Base-by-base conservation (phyloP, 2,888 invertebrate genomes). In the Schizotus pectinicornis region DNA sequence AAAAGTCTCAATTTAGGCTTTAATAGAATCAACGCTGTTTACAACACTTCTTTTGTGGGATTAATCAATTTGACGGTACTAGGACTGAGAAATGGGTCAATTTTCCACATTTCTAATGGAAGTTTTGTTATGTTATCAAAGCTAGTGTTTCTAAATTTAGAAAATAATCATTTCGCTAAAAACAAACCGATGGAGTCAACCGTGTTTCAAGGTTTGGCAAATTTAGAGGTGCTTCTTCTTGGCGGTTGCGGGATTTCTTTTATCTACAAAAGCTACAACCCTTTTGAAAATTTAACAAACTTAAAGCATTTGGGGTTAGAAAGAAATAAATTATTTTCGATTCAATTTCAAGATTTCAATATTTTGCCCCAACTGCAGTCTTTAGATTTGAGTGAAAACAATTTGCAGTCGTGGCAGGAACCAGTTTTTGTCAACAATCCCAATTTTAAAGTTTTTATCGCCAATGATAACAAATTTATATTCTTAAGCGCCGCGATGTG, bases 401-500 rank as follows among this genome's bases (percentile, higher is more conserved):
- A 80, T 6, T 63, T 86, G 3, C 74, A 81, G 52, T 75, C 83
- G 0, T 86, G 86, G 86, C 80, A 83, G 74, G 75, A 77, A 31
- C 79, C 81, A 1, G 59, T 86, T 47, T 85, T 86, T 64, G 58
- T 73, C 0, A 75, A 81, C 0, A 83, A 83, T 39, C 74, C 78
- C 0, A 77, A 76, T 7, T 78, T 85, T 2, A 67, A 67, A 7
- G 77, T 70, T 32, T 54, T 86, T 1, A 76, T 79, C 39, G 67
- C 84, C n/a, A 79, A 76, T 6, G 80, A 83, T 46, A 86, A 86
- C 67, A 85, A 84, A 74, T 79, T 86, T 56, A 80, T 82, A 12
- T 81, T 82, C 64, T 80, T 86, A 30, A 83, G 83, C 8, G 59
- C 80, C 7, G 81, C 81, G n/a, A 86, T 86, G 86, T 76, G 86